Evolutionary conservation across 2,113 vertebrate genomes (phyloP).

Genomic region (Anarrhichthys ocellatus): DNA sequence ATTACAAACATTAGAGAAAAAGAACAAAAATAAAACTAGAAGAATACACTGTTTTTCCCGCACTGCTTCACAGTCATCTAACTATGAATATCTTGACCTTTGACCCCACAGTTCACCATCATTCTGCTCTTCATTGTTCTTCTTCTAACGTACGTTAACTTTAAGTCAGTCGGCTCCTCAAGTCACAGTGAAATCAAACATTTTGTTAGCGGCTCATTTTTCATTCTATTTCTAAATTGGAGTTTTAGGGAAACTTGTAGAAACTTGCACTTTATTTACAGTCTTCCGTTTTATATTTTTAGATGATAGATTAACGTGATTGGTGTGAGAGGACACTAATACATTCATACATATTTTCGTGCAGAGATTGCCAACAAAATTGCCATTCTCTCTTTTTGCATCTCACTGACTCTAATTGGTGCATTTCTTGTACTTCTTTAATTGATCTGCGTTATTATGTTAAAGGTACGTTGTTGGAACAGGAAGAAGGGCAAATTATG

Average conservation of each 20-base stretch:
- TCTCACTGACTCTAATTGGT: background rate
- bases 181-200: slow-evolving; percentile 26
- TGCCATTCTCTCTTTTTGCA: background rate
- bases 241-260: background rate
- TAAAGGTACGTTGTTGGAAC: background rate
- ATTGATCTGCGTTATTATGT: background rate
- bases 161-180: slow-evolving; percentile 16
- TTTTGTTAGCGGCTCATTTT: background rate
- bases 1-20: background rate
- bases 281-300: background rate
- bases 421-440: background rate
- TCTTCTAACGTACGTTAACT: slow-evolving; percentile 21
- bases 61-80: background rate
- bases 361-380: no score
- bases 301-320: background rate
- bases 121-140: background rate
- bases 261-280: no score
- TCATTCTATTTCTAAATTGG: background rate
- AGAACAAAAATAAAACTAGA: background rate
- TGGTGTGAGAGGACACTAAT: background rate
- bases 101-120: slow-evolving; percentile 10
- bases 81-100: slow-evolving; percentile 2
- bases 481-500: background rate
- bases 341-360: background rate
- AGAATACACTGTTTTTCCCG: background rate